Conservation (phyloP, 1,140 invertebrate species). For the Penaeus vannamei region DNA sequence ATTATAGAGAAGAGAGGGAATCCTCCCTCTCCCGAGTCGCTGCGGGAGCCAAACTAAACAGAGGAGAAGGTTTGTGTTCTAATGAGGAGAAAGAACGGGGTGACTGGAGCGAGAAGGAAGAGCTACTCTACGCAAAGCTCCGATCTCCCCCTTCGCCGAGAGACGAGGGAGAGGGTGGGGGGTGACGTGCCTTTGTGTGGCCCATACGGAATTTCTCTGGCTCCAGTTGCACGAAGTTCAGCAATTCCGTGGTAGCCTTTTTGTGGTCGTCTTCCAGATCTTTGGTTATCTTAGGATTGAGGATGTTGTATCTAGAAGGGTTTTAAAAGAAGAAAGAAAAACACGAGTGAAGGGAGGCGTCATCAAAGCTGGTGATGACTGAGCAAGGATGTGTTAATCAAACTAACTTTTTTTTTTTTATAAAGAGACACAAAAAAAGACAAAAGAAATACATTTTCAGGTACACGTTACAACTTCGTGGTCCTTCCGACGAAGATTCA, state of each 20-base stretch:
- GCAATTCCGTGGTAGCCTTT: slow-evolving; percentile 90
- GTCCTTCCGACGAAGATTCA: slow-evolving; percentile 36
- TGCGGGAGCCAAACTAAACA: too few species aligned
- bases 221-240: slow-evolving; percentile 87
- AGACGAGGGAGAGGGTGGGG: slow-evolving; percentile 69
- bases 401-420: background rate
- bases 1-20: too few species aligned
- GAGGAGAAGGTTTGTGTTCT: too few species aligned
- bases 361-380: too few species aligned
- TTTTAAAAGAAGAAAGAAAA: slow-evolving; percentile 1
- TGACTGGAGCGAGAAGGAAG: background rate
- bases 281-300: slow-evolving; percentile 76
- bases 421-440: slow-evolving; percentile 15
- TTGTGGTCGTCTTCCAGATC: slow-evolving; percentile 76
- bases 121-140: slow-evolving; percentile 1
- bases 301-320: slow-evolving; percentile 75
- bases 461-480: background rate
- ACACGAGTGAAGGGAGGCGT: background rate
- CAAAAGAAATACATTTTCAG: background rate
- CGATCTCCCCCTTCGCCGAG: background rate
- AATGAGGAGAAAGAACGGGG: too few species aligned
- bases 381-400: too few species aligned
- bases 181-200: slow-evolving; percentile 85
- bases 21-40: too few species aligned
- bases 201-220: slow-evolving; percentile 94